Evolutionary conservation across 2,888 invertebrate species (phyloP).

Genomic region (Cremastobaeus sp.): DNA sequence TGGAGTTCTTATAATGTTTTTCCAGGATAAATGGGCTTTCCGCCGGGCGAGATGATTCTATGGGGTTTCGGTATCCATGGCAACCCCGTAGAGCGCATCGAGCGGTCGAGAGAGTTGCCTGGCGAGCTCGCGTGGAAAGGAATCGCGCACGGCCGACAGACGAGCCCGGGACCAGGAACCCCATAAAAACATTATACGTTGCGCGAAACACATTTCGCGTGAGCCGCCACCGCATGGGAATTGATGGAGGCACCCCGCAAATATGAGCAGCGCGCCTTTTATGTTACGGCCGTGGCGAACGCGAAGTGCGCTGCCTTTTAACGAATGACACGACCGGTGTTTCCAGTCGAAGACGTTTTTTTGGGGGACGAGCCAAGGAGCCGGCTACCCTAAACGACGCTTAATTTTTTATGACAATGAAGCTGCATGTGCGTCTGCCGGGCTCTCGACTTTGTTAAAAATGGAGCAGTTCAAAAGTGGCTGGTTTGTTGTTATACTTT

Average conservation of each 20-base stretch:
- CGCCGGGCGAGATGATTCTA: conserved; percentile 70
- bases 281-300: conserved; percentile 25
- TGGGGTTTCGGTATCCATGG: conserved; percentile 76
- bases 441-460: conserved; percentile 27
- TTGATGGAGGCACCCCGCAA: conserved; percentile 49
- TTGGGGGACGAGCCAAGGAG: background rate
- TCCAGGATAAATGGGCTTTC: conserved; percentile 78
- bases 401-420: conserved; percentile 45
- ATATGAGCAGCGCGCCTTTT: conserved; percentile 49
- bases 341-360: conserved; percentile 20
- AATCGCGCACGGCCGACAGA: conserved; percentile 45
- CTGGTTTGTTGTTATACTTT: conserved; percentile 22
- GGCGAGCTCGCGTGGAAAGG: conserved; percentile 58
- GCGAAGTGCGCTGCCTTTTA: conserved; percentile 30
- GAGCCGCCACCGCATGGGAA: conserved; percentile 52
- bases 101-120: conserved; percentile 67
- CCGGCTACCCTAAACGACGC: conserved; percentile 31
- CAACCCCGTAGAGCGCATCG: conserved; percentile 78
- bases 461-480: conserved; percentile 29
- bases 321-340: conserved; percentile 6
- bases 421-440: background rate
- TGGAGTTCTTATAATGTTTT: conserved; percentile 77
- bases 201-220: conserved; percentile 49
- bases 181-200: conserved; percentile 77
- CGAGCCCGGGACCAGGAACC: conserved; percentile 40